phyloP scores from a whole-genome alignment of 2,888 invertebrate species.

The Phanerotoma sp. region DNA sequence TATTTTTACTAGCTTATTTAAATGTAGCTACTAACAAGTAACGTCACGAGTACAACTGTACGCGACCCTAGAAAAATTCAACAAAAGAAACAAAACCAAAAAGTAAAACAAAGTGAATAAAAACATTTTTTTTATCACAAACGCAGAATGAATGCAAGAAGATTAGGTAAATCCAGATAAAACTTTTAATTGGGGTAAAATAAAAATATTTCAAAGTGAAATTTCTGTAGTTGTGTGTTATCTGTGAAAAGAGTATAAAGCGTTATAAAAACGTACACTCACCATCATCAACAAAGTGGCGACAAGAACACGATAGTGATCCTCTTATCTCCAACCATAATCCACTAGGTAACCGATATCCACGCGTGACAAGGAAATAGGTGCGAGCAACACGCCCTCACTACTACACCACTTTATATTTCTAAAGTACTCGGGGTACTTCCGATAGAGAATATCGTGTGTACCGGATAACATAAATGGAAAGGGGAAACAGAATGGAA shows the following conservation, averaged over 20 bases:
- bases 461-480: slow-evolving; percentile 24
- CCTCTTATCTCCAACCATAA: slow-evolving; percentile 4
- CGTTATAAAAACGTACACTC: not conserved
- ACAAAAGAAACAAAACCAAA: too few species aligned
- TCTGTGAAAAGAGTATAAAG: not conserved
- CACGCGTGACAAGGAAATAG: slow-evolving; percentile 20
- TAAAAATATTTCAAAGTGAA: not conserved
- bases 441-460: slow-evolving; percentile 31
- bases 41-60: too few species aligned
- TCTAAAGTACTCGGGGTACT: slow-evolving; percentile 26
- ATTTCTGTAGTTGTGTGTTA: not conserved
- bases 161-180: too few species aligned
- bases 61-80: too few species aligned
- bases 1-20: too few species aligned
- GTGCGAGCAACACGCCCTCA: slow-evolving; percentile 3
- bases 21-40: too few species aligned
- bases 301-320: slow-evolving; percentile 2
- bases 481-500: not conserved
- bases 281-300: not conserved
- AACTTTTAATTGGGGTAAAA: too few species aligned
- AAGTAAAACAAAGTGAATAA: too few species aligned
- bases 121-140: too few species aligned
- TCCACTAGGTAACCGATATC: slow-evolving; percentile 15
- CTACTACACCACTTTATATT: slow-evolving; percentile 34
- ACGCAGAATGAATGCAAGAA: too few species aligned